Percentiles rank a stretch among this genome's conserved stretches.
These are phyloP conservation scores for Isurus oxyrinchus DNA, from an alignment of 2,113 vertebrate species.

Conservation along the genomic window DNA sequence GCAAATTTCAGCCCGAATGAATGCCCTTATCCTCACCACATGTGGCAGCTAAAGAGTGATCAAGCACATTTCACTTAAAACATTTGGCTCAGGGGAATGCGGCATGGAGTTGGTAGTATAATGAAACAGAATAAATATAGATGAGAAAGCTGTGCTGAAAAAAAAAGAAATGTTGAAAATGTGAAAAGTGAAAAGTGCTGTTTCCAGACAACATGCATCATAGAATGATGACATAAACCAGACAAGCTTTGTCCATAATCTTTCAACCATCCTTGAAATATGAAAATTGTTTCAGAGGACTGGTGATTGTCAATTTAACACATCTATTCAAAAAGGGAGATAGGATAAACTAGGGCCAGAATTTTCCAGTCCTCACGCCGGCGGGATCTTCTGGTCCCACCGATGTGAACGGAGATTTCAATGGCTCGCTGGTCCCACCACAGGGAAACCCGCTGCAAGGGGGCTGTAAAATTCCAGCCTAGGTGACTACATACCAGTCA, in stretches of 20 bases:
- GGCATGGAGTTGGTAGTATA: too few relatives aligned
- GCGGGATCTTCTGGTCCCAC: too few relatives aligned
- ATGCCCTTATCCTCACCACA: background rate
- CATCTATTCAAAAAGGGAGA: background rate
- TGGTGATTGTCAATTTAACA: too few relatives aligned
- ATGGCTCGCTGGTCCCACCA: too few relatives aligned
- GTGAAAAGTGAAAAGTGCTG: background rate
- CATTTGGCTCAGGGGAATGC: background rate
- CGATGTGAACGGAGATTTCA: too few relatives aligned
- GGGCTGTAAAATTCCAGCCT: too few relatives aligned
- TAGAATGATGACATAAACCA: background rate
- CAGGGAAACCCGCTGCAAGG: too few relatives aligned
- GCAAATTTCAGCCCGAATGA: background rate
- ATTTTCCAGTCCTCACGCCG: too few relatives aligned
- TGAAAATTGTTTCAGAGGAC: background rate
- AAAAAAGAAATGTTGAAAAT: background rate
- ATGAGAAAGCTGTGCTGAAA: background rate
- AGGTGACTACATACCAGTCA: background rate
- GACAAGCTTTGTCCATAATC: background rate
- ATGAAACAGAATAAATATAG: background rate
- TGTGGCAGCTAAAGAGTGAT: background rate
- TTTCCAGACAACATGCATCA: background rate
- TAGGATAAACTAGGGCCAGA: background rate
- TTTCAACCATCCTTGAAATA: background rate
- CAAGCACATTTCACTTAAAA: background rate